phyloP scores from a whole-genome alignment of 1,140 invertebrate species.

The Melipona quadrifasciata region DNA sequence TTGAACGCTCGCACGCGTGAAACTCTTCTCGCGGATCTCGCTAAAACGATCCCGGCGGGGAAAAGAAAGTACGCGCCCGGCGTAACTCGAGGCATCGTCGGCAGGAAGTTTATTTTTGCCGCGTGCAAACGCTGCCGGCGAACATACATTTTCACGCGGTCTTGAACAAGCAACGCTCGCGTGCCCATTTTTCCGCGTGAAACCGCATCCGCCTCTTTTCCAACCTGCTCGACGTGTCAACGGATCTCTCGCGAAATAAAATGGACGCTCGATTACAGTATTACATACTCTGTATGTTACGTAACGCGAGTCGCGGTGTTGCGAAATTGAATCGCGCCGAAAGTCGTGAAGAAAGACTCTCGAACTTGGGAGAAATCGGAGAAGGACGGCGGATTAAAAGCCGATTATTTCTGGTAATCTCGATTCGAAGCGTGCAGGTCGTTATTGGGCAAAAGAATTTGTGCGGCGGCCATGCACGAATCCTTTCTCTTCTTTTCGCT shows the following conservation, averaged over 20 bases:
- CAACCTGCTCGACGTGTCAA: not conserved
- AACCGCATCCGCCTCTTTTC: conserved; percentile 11
- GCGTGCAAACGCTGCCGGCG: not conserved
- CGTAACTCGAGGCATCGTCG: conserved; percentile 14
- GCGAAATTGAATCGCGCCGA: conserved; percentile 16
- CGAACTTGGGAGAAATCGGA: conserved; percentile 11
- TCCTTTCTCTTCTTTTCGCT: not conserved
- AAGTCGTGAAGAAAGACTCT: not conserved
- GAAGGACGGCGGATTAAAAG: not conserved
- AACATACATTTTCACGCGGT: conserved; percentile 40
- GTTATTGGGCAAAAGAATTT: not conserved
- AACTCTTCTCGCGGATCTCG: no score
- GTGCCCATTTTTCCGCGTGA: conserved; percentile 22
- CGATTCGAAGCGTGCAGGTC: not conserved
- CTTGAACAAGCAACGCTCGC: conserved; percentile 10
- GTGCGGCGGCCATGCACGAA: not conserved
- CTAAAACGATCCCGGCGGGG: not conserved
- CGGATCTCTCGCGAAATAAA: not conserved
- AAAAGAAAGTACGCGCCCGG: not conserved
- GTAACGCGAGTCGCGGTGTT: conserved; percentile 9
- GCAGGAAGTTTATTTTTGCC: conserved; percentile 9
- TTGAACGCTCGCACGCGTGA: no score
- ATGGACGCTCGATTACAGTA: no score
- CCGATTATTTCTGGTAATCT: conserved; percentile 11
- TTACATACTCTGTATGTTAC: no score